Base-by-base conservation (phyloP, 2,113 vertebrate species). In the Perccottus glenii region DNA sequence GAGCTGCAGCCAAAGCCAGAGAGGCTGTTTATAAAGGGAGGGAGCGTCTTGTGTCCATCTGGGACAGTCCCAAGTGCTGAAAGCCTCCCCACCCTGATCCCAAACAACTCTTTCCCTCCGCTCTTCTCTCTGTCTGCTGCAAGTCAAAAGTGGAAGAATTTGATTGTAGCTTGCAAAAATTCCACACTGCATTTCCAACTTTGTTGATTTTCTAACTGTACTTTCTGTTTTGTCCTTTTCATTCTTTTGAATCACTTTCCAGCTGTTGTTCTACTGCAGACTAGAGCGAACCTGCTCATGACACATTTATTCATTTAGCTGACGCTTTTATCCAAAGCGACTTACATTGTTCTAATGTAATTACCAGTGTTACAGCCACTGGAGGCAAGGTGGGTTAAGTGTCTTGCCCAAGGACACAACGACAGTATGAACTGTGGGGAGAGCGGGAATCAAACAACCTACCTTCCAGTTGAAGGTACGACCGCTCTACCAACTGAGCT, bases 11-110 rank as follows among this genome's bases (percentile, higher is more conserved):
- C 14, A 32, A 62, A 58, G 5, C 42, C 14, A 59, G 74, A 78
- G 65, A 7, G 72, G 80, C 73, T 90, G 85, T 88, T 89, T 87
- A 85, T 70, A 88, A 85, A 90, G 81, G 82, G 84, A 87, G 86
- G 87, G 85, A 86, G 82, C 58, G 67, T 75, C 75, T 85, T 83
- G 75, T 88, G 84, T 91, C 90, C 83, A 88, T 90, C 87, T 88
- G 89, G 89, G 86, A 89, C 85, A 74, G 80, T 84, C 87, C 86
- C 81, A 86, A 89, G 73, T 73, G 80, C 80, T 90, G 81, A 86
- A 86, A 85, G 67, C 80, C 80, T 90, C 85, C 78, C 83, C 89
- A 87, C 88, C 89, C 89, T 85, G 70, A 87, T 85, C 80, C 81
- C 80, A 82, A 85, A 87, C 74, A 86, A 70, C 62, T 65, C 63